Evolutionary conservation across 2,113 vertebrate species (phyloP).

Genomic region (Proterorhinus semilunaris): DNA sequence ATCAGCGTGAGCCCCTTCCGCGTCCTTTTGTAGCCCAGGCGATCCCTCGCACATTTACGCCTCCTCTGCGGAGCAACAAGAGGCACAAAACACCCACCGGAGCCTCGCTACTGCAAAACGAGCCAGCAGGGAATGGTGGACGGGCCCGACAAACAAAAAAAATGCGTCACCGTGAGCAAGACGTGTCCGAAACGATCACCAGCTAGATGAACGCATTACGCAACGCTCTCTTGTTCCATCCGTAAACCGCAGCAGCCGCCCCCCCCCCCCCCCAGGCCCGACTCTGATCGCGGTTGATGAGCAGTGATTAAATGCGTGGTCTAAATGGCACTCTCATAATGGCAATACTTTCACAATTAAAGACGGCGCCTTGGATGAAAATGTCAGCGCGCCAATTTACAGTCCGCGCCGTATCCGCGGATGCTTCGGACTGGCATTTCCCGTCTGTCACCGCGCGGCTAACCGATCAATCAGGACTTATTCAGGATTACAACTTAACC

Average conservation of each 20-base stretch:
- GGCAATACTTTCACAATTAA: constrained; percentile 47
- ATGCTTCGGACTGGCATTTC: constrained; percentile 43
- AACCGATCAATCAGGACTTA: constrained; percentile 17
- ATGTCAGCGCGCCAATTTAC: constrained; percentile 64
- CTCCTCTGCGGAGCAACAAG: no score
- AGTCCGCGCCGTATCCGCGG: constrained; percentile 8
- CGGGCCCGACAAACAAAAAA: no score
- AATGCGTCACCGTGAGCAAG: no score
- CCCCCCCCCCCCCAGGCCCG: constrained; percentile 17
- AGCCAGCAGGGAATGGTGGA: no score
- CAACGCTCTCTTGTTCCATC: not conserved
- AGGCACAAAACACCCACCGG: no score
- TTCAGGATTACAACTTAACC: constrained; percentile 28
- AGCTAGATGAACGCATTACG: no score
- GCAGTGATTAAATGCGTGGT: constrained; percentile 43
- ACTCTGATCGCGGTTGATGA: constrained; percentile 26
- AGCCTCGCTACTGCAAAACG: no score
- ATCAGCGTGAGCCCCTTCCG: no score
- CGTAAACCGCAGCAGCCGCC: not conserved
- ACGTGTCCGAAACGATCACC: no score
- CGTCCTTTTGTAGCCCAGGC: no score
- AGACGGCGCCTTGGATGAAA: constrained; percentile 54
- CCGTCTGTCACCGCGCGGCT: constrained; percentile 42
- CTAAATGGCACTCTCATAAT: constrained; percentile 57
- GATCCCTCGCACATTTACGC: no score